phyloP scores from a whole-genome alignment of 2,113 vertebrate genomes.

The Tor tambroides region DNA sequence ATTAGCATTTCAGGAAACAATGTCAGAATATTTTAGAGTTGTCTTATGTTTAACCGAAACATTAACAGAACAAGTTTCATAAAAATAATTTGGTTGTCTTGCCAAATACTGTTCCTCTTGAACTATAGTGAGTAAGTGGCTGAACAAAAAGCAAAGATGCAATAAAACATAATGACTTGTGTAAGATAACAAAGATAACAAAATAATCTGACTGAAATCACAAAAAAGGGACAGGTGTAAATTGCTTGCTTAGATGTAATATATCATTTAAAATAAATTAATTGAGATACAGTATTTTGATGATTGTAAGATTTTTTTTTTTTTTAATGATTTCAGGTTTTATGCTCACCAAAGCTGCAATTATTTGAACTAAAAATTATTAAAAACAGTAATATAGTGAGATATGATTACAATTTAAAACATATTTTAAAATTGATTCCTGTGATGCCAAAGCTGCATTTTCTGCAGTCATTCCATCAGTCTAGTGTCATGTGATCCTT shows the following conservation, averaged over 20 bases:
- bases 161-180: background rate
- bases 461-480: background rate
- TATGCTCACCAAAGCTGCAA: background rate
- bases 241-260: background rate
- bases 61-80: background rate
- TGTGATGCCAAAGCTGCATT: background rate
- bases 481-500: background rate
- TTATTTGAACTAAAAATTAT: background rate
- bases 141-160: background rate
- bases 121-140: background rate
- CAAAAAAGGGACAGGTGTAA: background rate
- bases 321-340: background rate
- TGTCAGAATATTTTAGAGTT: background rate
- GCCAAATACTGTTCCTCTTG: background rate
- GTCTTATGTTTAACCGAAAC: too few relatives aligned
- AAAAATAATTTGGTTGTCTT: background rate
- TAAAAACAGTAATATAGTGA: background rate
- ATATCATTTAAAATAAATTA: background rate
- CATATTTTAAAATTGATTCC: background rate
- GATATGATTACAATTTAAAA: background rate
- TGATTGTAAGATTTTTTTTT: background rate
- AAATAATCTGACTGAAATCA: background rate
- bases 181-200: background rate
- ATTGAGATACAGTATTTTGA: background rate
- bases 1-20: background rate